phyloP scores from a whole-genome alignment of 2,113 vertebrate genomes.

The Pimephales promelas region DNA sequence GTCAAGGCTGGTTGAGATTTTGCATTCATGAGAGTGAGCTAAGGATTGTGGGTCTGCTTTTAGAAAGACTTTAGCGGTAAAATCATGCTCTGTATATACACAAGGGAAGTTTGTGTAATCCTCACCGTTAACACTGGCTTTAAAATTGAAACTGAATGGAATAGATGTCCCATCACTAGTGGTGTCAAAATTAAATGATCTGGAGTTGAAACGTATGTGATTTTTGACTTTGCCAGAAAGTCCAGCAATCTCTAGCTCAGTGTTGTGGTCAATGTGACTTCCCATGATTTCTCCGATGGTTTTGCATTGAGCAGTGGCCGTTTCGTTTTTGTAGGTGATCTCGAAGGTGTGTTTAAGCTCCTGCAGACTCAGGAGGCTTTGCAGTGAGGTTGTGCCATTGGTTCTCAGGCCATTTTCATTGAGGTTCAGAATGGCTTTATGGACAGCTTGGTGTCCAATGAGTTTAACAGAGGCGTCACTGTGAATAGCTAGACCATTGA shows the following conservation, averaged over 20 bases:
- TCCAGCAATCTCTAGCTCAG: constrained; percentile 80
- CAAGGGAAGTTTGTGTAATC: constrained; percentile 74
- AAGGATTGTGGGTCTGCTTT: constrained; percentile 86
- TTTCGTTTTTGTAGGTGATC: constrained; percentile 75
- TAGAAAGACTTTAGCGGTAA: constrained; percentile 85
- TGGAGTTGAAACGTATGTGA: constrained; percentile 79
- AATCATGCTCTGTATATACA: constrained; percentile 77
- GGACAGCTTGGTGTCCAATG: constrained; percentile 75
- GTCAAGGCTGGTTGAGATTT: constrained; percentile 78
- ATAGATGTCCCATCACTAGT: constrained; percentile 74
- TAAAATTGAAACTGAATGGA: constrained; percentile 83
- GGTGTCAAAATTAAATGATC: constrained; percentile 79
- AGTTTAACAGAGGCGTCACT: constrained; percentile 76
- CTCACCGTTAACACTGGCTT: constrained; percentile 80
- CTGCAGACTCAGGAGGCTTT: constrained; percentile 79
- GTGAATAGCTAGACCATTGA: constrained; percentile 72
- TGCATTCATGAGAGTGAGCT: constrained; percentile 85
- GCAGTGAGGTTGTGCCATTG: constrained; percentile 81
- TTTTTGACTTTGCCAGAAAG: constrained; percentile 79
- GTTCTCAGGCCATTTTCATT: constrained; percentile 78
- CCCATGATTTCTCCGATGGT: constrained; percentile 81
- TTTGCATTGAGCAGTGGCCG: constrained; percentile 79
- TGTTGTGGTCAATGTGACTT: constrained; percentile 79
- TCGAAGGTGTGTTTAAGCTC: constrained; percentile 83
- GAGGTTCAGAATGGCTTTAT: constrained; percentile 82